These are phyloP conservation scores for Phthorimaea operculella DNA, from an alignment of 1,140 invertebrate species.

Conservation along the genomic window DNA sequence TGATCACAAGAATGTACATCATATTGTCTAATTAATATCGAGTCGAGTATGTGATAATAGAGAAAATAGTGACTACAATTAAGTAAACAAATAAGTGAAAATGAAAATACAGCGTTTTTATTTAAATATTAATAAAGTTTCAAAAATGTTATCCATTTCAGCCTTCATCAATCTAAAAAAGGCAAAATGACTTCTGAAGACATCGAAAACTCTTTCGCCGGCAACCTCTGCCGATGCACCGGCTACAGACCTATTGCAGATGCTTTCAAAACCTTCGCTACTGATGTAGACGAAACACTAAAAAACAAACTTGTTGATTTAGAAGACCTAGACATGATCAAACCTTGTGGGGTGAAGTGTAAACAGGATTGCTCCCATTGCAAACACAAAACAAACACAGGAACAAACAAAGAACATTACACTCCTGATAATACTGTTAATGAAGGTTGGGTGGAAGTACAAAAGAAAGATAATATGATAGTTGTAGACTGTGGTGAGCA, in stretches of 20 bases:
- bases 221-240: conserved; percentile 89
- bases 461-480: conserved; percentile 24
- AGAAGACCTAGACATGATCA: conserved; percentile 41
- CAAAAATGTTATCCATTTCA: conserved; percentile 20
- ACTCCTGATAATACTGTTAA: conserved; percentile 34
- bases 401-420: conserved; percentile 6
- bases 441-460: conserved; percentile 6
- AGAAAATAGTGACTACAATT: too few relatives aligned
- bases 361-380: conserved; percentile 26
- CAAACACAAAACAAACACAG: conserved; percentile 10
- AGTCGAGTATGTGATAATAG: too few relatives aligned
- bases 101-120: too few relatives aligned
- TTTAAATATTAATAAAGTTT: too few relatives aligned
- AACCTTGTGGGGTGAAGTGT: conserved; percentile 35
- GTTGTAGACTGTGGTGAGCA: conserved; percentile 24
- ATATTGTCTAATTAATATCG: too few relatives aligned
- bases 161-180: conserved; percentile 45
- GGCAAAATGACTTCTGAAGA: conserved; percentile 71
- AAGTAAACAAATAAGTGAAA: too few relatives aligned
- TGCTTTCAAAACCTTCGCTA: conserved; percentile 67
- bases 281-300: conserved; percentile 26
- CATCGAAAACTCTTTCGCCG: conserved; percentile 81
- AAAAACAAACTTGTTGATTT: conserved; percentile 64
- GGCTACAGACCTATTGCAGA: conserved; percentile 88
- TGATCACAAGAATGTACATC: too few relatives aligned